Base-by-base conservation (phyloP, 2,113 vertebrate genomes). In the Pangasianodon hypophthalmus region DNA sequence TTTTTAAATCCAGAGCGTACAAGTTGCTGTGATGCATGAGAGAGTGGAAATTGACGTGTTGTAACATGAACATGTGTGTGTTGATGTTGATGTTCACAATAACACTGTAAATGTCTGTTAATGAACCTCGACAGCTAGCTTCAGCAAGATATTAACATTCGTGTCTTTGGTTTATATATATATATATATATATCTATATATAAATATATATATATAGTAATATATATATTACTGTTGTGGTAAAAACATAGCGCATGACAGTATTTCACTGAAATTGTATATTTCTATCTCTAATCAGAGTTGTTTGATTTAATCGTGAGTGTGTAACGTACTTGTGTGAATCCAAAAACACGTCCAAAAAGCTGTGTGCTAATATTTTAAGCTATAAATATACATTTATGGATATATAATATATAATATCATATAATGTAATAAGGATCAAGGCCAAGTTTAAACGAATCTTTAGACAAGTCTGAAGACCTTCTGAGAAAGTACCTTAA, bases 301-400 rank as follows among this genome's bases (percentile, higher is more conserved):
- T 80, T 89, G 52, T 93, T 90, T 89, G 88, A 91, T 92, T 81
- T 54, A 18, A 18, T 81, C 2, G 58, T 85, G 86, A 92, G 82
- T 21, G 88, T 83, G 87, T 87, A 46, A 48, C 54, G 87, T 91
- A 77, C 75, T 89, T 80, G 56, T 93, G 90, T 82, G 77, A 92
- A 92, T 86, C 85, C 71, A 60, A 90, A 41, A 48, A 71, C 29
- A 67, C 91, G 89, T 93, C 93, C 84, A 87, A 89, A 92, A 90
- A 94, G 92, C 92, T 93, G 91, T 94, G 93, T 94, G 93, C 92
- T 80, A 29, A 90, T 93, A 80, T 93, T 94, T 94, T 89, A 41
- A 79, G 37, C 48, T 77, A 89, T 37, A 64, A 24, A 85, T 64
- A 67, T 46, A 79, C 44, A 84, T 58, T 19, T 84, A 44, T 84